Conservation (phyloP, 2,888 invertebrate genomes). For the Yponomeuta plumbellus region DNA sequence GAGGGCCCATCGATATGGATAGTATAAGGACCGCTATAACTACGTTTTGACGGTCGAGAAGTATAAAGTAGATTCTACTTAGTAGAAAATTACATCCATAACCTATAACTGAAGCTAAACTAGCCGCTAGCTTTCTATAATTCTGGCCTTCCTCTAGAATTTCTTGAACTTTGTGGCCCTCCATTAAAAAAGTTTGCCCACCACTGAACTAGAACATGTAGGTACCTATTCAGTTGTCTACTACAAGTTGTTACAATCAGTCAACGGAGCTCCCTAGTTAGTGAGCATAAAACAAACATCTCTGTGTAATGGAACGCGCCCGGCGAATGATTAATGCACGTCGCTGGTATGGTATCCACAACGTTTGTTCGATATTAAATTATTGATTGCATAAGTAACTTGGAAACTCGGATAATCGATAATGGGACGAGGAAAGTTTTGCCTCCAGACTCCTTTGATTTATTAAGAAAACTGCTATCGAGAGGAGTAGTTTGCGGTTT, state of each 20-base stretch:
- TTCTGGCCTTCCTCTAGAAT: no score
- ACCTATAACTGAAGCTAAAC: no score
- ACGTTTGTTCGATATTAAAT: slow-evolving; percentile 30
- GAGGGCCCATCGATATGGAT: no score
- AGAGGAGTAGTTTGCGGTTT: not conserved
- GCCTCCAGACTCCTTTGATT: slow-evolving; percentile 21
- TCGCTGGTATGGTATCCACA: slow-evolving; percentile 33
- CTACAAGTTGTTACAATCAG: not conserved
- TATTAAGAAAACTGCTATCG: not conserved
- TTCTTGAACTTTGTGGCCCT: no score
- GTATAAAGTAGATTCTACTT: no score
- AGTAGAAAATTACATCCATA: no score
- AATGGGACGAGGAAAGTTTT: slow-evolving; percentile 19
- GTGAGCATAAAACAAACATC: slow-evolving; percentile 45
- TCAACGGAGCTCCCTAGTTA: slow-evolving; percentile 27
- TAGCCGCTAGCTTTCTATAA: no score
- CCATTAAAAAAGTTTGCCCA: no score
- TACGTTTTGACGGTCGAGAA: no score
- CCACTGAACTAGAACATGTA: no score
- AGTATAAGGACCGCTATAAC: no score
- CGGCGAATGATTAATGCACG: slow-evolving; percentile 41
- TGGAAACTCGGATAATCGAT: slow-evolving; percentile 30
- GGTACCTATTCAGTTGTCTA: no score
- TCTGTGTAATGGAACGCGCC: slow-evolving; percentile 36
- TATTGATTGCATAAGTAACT: slow-evolving; percentile 30